phyloP scores from a whole-genome alignment of 2,888 invertebrate genomes.

The Galeopsomyia nigrocyanea region DNA sequence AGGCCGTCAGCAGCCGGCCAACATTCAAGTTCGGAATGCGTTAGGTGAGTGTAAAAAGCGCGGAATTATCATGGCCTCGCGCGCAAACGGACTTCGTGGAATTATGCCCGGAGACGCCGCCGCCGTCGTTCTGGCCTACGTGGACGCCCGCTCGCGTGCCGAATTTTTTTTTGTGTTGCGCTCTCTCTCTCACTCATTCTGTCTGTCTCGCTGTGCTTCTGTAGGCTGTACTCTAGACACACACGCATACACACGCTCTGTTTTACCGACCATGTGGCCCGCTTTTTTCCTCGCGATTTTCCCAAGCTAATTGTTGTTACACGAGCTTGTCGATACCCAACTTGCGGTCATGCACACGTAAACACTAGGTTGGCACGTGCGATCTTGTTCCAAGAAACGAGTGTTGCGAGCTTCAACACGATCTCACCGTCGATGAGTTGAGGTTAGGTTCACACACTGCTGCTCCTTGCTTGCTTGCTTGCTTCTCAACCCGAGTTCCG shows the following conservation, averaged over 20 bases:
- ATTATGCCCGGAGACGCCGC: too few relatives aligned
- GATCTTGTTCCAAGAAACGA: too few relatives aligned
- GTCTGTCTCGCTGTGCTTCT: background rate
- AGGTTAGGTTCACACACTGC: slow-evolving; percentile 28
- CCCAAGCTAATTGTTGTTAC: background rate
- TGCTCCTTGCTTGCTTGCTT: too few relatives aligned
- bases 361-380: too few relatives aligned
- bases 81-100: slow-evolving; percentile 5
- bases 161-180: too few relatives aligned
- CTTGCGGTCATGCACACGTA: too few relatives aligned
- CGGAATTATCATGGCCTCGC: slow-evolving; percentile 23
- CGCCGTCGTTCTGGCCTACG: too few relatives aligned
- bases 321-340: background rate
- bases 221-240: too few relatives aligned
- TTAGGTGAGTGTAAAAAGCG: slow-evolving; percentile 71
- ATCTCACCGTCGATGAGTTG: slow-evolving; percentile 1
- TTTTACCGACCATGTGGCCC: slow-evolving; percentile 35
- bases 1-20: slow-evolving; percentile 60
- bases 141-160: too few relatives aligned
- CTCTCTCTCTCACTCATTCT: background rate
- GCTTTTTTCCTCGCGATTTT: slow-evolving; percentile 1
- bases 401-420: too few relatives aligned
- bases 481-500: slow-evolving; percentile 9
- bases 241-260: background rate
- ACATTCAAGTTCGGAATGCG: slow-evolving; percentile 79